Conservation (phyloP, 1,140 invertebrate species). For the Ostrea edulis region DNA sequence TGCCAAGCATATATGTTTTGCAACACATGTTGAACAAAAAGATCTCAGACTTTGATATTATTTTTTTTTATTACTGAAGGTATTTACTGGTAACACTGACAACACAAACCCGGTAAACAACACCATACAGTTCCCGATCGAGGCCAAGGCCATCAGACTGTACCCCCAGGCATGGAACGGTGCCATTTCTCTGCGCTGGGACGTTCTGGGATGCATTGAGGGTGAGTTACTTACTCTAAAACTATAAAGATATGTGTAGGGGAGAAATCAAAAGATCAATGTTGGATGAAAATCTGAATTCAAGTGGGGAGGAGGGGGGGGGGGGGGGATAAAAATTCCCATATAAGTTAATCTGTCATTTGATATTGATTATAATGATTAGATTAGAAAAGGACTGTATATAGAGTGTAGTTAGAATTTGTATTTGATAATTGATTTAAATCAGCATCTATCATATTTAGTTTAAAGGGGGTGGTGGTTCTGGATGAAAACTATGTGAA, state of each 20-base stretch:
- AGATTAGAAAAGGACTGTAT: too few species aligned
- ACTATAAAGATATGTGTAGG: neutral
- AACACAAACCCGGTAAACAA: conserved; percentile 55
- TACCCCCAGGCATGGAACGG: conserved; percentile 63
- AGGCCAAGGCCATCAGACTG: conserved; percentile 63
- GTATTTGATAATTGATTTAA: too few species aligned
- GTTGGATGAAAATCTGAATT: neutral
- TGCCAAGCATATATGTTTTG: too few species aligned
- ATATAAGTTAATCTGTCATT: too few species aligned
- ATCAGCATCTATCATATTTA: too few species aligned
- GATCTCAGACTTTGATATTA: too few species aligned
- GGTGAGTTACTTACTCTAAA: conserved; percentile 50
- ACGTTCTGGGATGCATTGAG: conserved; percentile 68
- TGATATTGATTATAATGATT: too few species aligned
- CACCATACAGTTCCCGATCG: conserved; percentile 62
- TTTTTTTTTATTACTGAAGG: conserved; percentile 59
- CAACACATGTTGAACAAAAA: too few species aligned
- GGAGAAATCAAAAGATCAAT: neutral
- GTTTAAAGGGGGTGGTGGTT: too few species aligned
- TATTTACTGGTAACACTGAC: conserved; percentile 66
- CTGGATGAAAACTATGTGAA: too few species aligned
- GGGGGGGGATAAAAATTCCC: too few species aligned
- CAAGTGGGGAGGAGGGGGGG: neutral
- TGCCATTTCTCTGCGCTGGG: conserved; percentile 66
- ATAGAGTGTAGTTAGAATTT: too few species aligned